Conservation (phyloP, 1,140 invertebrate genomes). For the Dinoponera quadriceps region DNA sequence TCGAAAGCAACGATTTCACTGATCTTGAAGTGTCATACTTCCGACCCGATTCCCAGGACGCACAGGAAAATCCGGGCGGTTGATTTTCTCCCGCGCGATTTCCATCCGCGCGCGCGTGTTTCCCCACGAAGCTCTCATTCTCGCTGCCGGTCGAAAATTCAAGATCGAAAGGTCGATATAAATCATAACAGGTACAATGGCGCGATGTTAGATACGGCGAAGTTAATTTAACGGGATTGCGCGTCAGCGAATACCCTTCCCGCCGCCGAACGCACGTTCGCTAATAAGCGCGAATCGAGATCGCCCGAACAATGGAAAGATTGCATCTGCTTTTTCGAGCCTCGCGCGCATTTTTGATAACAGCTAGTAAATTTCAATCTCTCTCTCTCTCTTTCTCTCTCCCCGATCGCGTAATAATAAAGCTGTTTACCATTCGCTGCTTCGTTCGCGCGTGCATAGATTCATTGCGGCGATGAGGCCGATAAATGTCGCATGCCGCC, state of each 20-base stretch:
- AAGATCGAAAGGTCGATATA: constrained; percentile 30
- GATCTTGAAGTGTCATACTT: constrained; percentile 15
- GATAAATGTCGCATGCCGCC: constrained; percentile 27
- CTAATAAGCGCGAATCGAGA: constrained; percentile 45
- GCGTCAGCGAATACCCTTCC: constrained; percentile 22
- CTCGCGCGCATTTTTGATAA: constrained; percentile 27
- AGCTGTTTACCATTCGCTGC: constrained; percentile 11
- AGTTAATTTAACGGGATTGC: constrained; percentile 51
- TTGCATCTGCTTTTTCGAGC: constrained; percentile 23
- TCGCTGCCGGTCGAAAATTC: constrained; percentile 36
- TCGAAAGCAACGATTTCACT: constrained; percentile 44
- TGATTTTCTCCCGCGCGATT: constrained; percentile 52
- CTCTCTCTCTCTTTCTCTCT: too few relatives aligned
- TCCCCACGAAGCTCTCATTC: constrained; percentile 19
- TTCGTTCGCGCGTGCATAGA: constrained; percentile 1
- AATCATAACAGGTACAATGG: constrained; percentile 43
- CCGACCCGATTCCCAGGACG: constrained; percentile 20
- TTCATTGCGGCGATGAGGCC: constrained; percentile 19
- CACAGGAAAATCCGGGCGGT: constrained; percentile 17
- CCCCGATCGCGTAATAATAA: not conserved
- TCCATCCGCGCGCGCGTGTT: constrained; percentile 24
- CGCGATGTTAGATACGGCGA: not conserved
- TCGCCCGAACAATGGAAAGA: constrained; percentile 43
- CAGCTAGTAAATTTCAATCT: constrained; percentile 31
- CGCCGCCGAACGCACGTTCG: constrained; percentile 4